These are phyloP conservation scores for Chaetodon trifascialis DNA, from an alignment of 2,113 vertebrate genomes.

Conservation along the genomic window DNA sequence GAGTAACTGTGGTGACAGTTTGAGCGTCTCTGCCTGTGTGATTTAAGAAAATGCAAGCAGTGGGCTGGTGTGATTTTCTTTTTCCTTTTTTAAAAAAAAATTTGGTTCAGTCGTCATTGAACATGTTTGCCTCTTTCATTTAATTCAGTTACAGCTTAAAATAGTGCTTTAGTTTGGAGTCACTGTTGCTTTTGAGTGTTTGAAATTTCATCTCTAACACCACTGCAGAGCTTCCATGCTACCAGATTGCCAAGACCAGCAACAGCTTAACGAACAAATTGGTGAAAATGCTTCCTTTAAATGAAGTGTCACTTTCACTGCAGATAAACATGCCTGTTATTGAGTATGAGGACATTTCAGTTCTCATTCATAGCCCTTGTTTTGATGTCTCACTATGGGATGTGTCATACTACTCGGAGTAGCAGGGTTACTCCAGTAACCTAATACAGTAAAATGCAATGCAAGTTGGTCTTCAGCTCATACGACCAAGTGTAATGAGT, in stretches of 20 bases:
- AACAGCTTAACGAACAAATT: not conserved
- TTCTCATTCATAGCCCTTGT: not conserved
- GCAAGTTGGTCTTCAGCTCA: no score
- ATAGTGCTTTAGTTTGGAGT: conserved; percentile 1
- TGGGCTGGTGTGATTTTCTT: not conserved
- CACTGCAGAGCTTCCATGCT: conserved; percentile 1
- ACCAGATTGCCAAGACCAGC: not conserved
- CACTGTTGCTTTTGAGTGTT: not conserved
- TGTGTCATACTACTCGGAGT: not conserved
- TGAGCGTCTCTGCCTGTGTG: conserved; percentile 20
- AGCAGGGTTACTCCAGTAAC: not conserved
- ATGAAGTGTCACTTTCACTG: conserved; percentile 5
- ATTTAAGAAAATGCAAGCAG: conserved; percentile 14
- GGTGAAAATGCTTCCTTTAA: not conserved
- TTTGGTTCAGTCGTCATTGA: conserved; percentile 16
- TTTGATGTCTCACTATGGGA: not conserved
- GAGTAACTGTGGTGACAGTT: conserved; percentile 37
- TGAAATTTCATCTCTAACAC: not conserved
- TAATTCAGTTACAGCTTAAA: not conserved
- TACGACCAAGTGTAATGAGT: no score
- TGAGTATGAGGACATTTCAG: not conserved
- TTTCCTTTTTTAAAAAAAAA: not conserved
- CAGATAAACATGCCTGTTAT: not conserved
- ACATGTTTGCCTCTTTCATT: conserved; percentile 2
- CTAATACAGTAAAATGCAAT: not conserved